phyloP scores from a whole-genome alignment of 1,140 invertebrate species.

The Drosophila bocki region DNA sequence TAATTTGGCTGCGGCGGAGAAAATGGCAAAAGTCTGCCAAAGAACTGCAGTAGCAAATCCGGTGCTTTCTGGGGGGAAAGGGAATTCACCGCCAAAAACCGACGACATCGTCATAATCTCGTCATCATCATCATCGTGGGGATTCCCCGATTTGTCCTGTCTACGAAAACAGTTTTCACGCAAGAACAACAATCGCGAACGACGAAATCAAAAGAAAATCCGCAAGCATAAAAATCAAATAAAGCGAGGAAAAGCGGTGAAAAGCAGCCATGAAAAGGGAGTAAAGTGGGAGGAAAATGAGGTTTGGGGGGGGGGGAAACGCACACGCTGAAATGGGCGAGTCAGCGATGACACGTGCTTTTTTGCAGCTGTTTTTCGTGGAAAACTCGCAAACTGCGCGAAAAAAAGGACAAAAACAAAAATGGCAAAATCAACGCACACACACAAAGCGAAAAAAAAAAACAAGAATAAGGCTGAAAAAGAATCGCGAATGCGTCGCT shows the following conservation, averaged over 20 bases:
- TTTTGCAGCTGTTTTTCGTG: conserved; percentile 82
- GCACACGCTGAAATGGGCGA: conserved; percentile 64
- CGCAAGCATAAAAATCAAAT: conserved; percentile 77
- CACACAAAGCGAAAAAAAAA: conserved; percentile 3
- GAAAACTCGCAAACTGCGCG: conserved; percentile 74
- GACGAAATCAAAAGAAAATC: conserved; percentile 69
- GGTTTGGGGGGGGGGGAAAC: conserved; percentile 45
- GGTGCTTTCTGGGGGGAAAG: neutral
- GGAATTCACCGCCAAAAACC: conserved; percentile 18
- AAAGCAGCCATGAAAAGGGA: conserved; percentile 77
- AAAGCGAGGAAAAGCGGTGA: conserved; percentile 42
- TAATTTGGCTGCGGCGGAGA: conserved; percentile 52
- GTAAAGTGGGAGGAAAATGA: conserved; percentile 13
- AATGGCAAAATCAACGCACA: conserved; percentile 64
- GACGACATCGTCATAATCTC: conserved; percentile 42
- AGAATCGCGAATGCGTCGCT: conserved; percentile 26
- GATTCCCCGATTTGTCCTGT: conserved; percentile 74
- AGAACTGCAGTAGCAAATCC: conserved; percentile 21
- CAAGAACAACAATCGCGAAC: conserved; percentile 47
- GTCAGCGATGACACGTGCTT: conserved; percentile 83
- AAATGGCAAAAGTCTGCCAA: conserved; percentile 25
- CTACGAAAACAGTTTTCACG: conserved; percentile 51
- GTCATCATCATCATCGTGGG: conserved; percentile 43
- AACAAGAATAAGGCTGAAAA: conserved; percentile 1
- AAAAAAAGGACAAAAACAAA: conserved; percentile 83